These are phyloP conservation scores for Andrena minutula DNA, from an alignment of 2,888 invertebrate genomes.

Conservation along the genomic window DNA sequence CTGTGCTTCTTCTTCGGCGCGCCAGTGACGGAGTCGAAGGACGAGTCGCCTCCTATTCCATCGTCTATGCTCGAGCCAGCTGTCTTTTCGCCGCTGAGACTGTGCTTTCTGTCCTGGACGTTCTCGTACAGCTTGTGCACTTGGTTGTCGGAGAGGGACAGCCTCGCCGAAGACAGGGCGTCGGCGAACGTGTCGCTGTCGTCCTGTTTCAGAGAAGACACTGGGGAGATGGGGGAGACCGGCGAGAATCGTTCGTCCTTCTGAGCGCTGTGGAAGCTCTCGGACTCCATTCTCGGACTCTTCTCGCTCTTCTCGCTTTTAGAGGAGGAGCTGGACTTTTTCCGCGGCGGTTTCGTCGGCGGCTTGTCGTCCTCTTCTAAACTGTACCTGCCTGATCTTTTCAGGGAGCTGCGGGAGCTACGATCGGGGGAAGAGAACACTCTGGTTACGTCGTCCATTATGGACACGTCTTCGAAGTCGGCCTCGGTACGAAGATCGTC, in stretches of 20 bases:
- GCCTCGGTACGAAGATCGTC: slow-evolving; percentile 95
- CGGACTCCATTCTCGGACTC: slow-evolving; percentile 77
- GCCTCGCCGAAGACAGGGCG: slow-evolving; percentile 76
- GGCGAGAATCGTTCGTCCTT: slow-evolving; percentile 68
- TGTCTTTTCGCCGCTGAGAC: slow-evolving; percentile 65
- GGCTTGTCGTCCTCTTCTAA: slow-evolving; percentile 86
- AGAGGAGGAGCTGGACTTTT: slow-evolving; percentile 87
- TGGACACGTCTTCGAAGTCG: slow-evolving; percentile 94
- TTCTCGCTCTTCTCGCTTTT: slow-evolving; percentile 84
- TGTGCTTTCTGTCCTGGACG: slow-evolving; percentile 65
- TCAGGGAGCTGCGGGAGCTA: slow-evolving; percentile 63
- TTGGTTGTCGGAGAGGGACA: slow-evolving; percentile 66
- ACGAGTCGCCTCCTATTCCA: slow-evolving; percentile 85
- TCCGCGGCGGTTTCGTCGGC: slow-evolving; percentile 88
- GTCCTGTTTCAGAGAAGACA: slow-evolving; percentile 74
- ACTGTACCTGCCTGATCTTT: slow-evolving; percentile 55
- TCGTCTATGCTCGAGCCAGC: slow-evolving; percentile 82
- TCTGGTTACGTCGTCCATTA: slow-evolving; percentile 89
- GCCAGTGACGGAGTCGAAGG: slow-evolving; percentile 76
- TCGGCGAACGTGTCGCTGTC: slow-evolving; percentile 83
- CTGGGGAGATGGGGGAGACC: slow-evolving; percentile 62
- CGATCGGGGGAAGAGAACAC: slow-evolving; percentile 73
- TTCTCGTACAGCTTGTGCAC: slow-evolving; percentile 52
- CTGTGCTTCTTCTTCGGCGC: slow-evolving; percentile 79
- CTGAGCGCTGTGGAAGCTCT: slow-evolving; percentile 82